Conservation (phyloP, 2,797 vertebrate genomes). For the Ibycter americanus region DNA sequence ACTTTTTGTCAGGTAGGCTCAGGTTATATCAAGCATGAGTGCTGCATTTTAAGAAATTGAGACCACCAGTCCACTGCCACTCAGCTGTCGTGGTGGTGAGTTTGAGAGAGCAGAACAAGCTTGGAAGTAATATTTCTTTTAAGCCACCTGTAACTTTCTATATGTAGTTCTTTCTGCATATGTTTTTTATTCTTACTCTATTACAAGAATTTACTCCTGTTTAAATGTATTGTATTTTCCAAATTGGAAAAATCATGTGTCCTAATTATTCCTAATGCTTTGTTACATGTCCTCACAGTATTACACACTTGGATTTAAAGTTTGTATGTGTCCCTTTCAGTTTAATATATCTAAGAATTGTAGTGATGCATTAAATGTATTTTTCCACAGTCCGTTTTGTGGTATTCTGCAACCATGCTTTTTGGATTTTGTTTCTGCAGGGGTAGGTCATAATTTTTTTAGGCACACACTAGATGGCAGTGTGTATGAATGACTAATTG, state of each 20-base stretch:
- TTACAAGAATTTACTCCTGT: not conserved
- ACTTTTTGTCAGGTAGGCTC: not conserved
- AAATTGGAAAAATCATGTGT: not conserved
- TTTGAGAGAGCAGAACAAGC: not conserved
- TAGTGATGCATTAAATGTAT: not conserved
- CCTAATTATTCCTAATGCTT: not conserved
- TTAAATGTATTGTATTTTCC: not conserved
- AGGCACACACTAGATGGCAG: slow-evolving; percentile 69
- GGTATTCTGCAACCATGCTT: not conserved
- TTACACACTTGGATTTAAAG: not conserved
- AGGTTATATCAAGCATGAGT: not conserved
- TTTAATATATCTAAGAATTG: not conserved
- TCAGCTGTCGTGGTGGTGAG: fast-evolving
- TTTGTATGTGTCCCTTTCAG: not conserved
- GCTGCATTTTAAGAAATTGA: not conserved
- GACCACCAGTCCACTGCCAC: not conserved
- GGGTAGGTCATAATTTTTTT: not conserved
- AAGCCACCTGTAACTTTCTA: not conserved
- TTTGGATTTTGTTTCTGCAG: not conserved
- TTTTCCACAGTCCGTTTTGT: not conserved
- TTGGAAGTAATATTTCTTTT: not conserved
- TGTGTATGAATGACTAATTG: slow-evolving; percentile 3
- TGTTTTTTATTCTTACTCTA: not conserved
- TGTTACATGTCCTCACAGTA: not conserved
- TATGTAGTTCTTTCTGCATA: not conserved